Evolutionary conservation across 2,888 invertebrate species (phyloP).

Genomic region (Lamellibrachia columna): DNA sequence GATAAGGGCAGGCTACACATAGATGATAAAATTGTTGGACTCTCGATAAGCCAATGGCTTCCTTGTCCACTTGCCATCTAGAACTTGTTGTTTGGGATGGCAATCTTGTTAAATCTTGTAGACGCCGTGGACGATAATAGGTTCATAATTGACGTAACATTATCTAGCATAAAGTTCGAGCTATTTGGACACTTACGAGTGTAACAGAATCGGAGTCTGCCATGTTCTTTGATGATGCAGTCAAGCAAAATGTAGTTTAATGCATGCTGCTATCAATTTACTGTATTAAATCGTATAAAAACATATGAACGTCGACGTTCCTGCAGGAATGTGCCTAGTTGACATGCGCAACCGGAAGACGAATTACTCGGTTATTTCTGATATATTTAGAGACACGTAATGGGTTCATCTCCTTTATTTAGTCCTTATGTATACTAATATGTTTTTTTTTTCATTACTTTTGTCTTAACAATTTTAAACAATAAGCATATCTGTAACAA

Average conservation of each 20-base stretch:
- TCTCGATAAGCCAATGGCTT: too few relatives aligned
- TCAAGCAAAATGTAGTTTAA: background rate
- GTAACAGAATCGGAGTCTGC: slow-evolving; percentile 56
- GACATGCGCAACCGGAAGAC: slow-evolving; percentile 20
- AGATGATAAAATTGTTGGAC: too few relatives aligned
- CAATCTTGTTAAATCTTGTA: too few relatives aligned
- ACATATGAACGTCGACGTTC: background rate
- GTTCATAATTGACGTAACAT: background rate
- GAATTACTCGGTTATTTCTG: background rate
- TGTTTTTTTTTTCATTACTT: background rate
- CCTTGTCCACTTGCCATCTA: background rate
- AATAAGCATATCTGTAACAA: background rate
- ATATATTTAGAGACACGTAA: background rate
- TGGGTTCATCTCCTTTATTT: background rate
- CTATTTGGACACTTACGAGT: slow-evolving; percentile 45
- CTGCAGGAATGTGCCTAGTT: background rate
- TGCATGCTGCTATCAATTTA: background rate
- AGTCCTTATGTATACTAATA: background rate
- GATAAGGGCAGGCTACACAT: too few relatives aligned
- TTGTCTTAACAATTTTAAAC: background rate
- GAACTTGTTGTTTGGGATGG: background rate
- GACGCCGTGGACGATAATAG: background rate
- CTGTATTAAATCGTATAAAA: background rate
- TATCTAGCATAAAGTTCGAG: background rate
- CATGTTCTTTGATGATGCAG: slow-evolving; percentile 42